Evolutionary conservation across 1,140 invertebrate genomes (phyloP), one percentile per base, ranked within the genome.

Genomic region (Temnothorax curvispinosus): DNA sequence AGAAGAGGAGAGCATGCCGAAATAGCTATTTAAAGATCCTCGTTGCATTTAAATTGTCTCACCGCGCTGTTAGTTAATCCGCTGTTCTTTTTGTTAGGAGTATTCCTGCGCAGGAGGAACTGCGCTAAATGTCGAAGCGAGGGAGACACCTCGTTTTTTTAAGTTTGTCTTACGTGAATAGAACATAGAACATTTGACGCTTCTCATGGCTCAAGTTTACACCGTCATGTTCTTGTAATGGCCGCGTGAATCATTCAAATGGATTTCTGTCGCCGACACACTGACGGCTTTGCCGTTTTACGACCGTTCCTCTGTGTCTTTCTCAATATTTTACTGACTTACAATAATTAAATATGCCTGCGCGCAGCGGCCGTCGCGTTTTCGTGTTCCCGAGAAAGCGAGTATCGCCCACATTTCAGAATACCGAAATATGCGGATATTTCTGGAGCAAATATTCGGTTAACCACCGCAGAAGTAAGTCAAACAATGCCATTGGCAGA

Each of bases 1-100:
- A 88, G 50, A 75, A 52, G 27, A 67, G 41, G 13, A 72, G 58
- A 90, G 38, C 35, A 64, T 85, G 88, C 13, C 58, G 41, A 88
- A 88, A 88, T 50, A 82, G 89, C 86, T 91, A 91, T 89, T 91
- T 91, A 90, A 92, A 92, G 90, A 89, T 90, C 84, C 74, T 80
- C 77, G 56, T 62, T 88, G 89, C 90, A 91, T 88, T 89, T 77
- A 81, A 86, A 89, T 86, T 85, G 62, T 88, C 81, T 81, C 87
- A 91, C 56, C 76, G 72, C 60, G 5, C 27, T 44, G 52, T 58
- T 32, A 38, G 65, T 82, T 58, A 82, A 58, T 82, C 76, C 9
- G 81, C 75, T 64, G 69, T 88, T 88, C 77, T 86, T 91, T 27
- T 91, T 84, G 67, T 75, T 52, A 75, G 65, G 47, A 77, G 60